phyloP scores from a whole-genome alignment of 2,797 vertebrate genomes.

The Microhierax caerulescens region DNA sequence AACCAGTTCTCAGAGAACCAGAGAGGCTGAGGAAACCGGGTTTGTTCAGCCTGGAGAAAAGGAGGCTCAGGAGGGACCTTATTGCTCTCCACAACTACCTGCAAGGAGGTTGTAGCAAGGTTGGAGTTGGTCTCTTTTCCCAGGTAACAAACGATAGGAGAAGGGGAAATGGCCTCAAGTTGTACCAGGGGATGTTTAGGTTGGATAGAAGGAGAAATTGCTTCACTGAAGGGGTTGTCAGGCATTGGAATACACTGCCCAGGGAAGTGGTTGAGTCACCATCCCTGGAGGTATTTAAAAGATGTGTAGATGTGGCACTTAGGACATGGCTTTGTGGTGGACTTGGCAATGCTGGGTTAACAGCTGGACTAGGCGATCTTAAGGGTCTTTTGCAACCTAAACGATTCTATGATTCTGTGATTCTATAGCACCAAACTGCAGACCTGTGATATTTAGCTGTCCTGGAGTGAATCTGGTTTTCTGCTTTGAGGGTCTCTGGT shows the following conservation, averaged over 20 bases:
- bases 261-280: not conserved
- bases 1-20: not conserved
- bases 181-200: not conserved
- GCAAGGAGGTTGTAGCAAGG: not conserved
- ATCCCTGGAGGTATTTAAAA: not conserved
- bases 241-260: not conserved
- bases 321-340: not conserved
- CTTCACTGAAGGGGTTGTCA: not conserved
- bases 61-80: not conserved
- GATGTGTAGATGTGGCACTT: not conserved
- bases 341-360: not conserved
- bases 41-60: not conserved
- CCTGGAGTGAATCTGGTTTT: not conserved
- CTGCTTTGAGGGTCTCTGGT: not conserved
- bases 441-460: not conserved
- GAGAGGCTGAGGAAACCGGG: not conserved
- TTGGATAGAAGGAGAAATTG: not conserved
- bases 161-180: not conserved
- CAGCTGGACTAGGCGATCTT: fast-evolving
- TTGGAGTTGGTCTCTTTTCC: not conserved
- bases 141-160: not conserved
- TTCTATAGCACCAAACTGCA: not conserved
- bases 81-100: fast-evolving
- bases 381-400: not conserved
- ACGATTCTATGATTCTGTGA: not conserved